Conservation (phyloP, 2,888 invertebrate species). For the Mesorhabditis spiculigera region DNA sequence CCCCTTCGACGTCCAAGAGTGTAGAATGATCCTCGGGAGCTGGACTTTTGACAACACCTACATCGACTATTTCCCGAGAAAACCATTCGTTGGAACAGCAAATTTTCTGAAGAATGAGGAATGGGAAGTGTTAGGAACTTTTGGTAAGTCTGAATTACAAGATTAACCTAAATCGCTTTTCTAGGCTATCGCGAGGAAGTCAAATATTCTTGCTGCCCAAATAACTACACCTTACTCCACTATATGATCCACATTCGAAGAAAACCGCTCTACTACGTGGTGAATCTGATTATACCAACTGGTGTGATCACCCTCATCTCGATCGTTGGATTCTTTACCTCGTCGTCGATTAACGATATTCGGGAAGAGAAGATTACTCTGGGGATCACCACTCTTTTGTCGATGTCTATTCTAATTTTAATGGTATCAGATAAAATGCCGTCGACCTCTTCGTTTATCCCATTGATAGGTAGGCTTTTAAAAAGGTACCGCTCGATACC, state of each 20-base stretch:
- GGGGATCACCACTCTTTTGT: conserved; percentile 50
- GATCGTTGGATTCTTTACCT: conserved; percentile 60
- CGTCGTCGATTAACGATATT: conserved; percentile 45
- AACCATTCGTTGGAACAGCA: conserved; percentile 40
- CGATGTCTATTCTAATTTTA: conserved; percentile 62
- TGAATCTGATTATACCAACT: conserved; percentile 50
- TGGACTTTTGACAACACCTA: conserved; percentile 51
- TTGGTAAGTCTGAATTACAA: conserved; percentile 21
- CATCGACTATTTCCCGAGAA: conserved; percentile 47
- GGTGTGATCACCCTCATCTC: conserved; percentile 59
- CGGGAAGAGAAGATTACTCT: conserved; percentile 52
- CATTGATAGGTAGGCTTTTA: conserved; percentile 59
- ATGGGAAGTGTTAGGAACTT: conserved; percentile 45
- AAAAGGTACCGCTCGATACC: neutral
- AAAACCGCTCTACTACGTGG: conserved; percentile 46
- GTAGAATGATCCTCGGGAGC: conserved; percentile 42
- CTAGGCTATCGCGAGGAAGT: conserved; percentile 37
- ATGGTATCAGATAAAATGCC: no score
- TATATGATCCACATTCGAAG: conserved; percentile 31
- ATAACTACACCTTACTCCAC: conserved; percentile 48
- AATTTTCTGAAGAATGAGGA: conserved; percentile 52
- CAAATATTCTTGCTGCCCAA: conserved; percentile 47
- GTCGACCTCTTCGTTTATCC: conserved; percentile 62
- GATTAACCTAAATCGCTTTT: conserved; percentile 4
- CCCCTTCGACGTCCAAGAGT: conserved; percentile 44